phyloP scores from a whole-genome alignment of 2,888 invertebrate species.

The Agriopis leucophaearia region DNA sequence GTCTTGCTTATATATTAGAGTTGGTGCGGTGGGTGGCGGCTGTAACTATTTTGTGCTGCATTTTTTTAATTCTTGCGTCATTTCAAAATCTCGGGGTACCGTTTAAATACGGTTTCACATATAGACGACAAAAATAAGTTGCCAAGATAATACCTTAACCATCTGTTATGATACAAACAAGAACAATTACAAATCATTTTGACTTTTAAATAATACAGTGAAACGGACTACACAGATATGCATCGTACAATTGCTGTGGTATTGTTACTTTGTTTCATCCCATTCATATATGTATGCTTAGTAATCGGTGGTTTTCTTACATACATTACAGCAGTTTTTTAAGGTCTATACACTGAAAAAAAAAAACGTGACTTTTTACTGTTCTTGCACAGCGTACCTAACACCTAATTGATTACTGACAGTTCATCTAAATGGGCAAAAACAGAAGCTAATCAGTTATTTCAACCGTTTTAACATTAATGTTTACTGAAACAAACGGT shows the following conservation, averaged over 20 bases:
- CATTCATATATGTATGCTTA: not conserved
- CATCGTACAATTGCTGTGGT: slow-evolving; percentile 15
- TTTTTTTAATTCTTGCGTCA: not conserved
- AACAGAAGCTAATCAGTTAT: too few relatives aligned
- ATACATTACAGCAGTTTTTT: not conserved
- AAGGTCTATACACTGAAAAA: too few relatives aligned
- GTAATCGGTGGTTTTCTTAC: slow-evolving; percentile 1
- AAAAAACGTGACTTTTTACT: too few relatives aligned
- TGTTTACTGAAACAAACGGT: too few relatives aligned
- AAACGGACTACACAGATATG: slow-evolving; percentile 30
- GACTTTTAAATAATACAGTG: slow-evolving; percentile 10
- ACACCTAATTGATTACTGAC: too few relatives aligned
- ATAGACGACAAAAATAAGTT: slow-evolving; percentile 13
- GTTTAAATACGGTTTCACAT: not conserved
- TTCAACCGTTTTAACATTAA: too few relatives aligned
- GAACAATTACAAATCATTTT: slow-evolving; percentile 9
- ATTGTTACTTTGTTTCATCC: slow-evolving; percentile 4
- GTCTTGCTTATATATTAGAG: not conserved
- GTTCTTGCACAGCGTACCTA: too few relatives aligned
- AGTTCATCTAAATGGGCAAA: too few relatives aligned
- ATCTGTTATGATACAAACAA: not conserved
- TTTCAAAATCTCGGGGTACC: not conserved
- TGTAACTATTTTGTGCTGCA: not conserved
- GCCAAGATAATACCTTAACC: slow-evolving; percentile 14
- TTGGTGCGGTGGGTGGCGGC: not conserved